Conservation (phyloP, 2,888 invertebrate species). For the Drosophila barbarae region DNA sequence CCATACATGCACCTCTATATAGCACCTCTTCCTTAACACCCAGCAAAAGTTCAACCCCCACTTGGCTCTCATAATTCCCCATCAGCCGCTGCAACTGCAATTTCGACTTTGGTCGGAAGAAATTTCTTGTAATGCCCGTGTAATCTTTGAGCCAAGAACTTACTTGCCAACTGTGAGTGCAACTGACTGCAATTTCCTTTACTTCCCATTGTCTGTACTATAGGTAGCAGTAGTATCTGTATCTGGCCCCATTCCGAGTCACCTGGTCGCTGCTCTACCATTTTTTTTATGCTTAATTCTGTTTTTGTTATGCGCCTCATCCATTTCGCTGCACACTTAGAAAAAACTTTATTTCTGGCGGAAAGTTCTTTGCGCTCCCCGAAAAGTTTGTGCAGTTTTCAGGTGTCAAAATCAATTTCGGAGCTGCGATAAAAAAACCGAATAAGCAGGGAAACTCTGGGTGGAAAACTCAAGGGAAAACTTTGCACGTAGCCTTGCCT, state of each 20-base stretch:
- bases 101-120: constrained; percentile 41
- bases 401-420: constrained; percentile 71
- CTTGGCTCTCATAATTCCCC: constrained; percentile 49
- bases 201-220: background rate
- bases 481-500: constrained; percentile 29
- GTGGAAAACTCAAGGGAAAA: constrained; percentile 18
- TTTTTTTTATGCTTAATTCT: constrained; percentile 61
- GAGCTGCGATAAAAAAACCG: constrained; percentile 38
- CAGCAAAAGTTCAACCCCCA: constrained; percentile 3
- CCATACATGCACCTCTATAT: background rate
- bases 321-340: constrained; percentile 31
- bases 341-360: constrained; percentile 5
- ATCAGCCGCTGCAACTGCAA: constrained; percentile 49
- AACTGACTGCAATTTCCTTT: background rate
- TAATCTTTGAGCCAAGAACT: constrained; percentile 61
- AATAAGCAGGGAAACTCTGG: background rate
- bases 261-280: constrained; percentile 36
- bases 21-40: background rate
- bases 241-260: constrained; percentile 36
- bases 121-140: constrained; percentile 57
- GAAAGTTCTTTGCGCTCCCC: constrained; percentile 44
- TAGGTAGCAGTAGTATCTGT: background rate
- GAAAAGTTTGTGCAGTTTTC: constrained; percentile 46
- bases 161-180: constrained; percentile 29
- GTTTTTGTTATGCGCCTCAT: constrained; percentile 41